Percentiles rank a stretch among this genome's conserved stretches.
Evolutionary conservation across 2,888 invertebrate genomes (phyloP).

Genomic region (Thumatha senex): DNA sequence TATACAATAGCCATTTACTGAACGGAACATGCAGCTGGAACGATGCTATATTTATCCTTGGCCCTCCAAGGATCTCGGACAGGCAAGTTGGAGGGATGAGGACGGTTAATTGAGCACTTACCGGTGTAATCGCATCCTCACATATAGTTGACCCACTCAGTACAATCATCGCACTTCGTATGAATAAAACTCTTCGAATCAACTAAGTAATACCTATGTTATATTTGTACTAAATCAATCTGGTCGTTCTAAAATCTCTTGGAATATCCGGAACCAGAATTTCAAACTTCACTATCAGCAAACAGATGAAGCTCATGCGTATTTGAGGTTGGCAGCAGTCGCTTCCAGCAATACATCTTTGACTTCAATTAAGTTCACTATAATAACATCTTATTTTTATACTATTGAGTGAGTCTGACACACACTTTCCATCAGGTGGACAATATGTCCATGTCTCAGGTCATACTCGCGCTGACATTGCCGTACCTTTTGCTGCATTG

Average conservation of each 20-base stretch:
- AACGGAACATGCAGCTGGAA: constrained; percentile 58
- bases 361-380: no score
- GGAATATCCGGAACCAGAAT: no score
- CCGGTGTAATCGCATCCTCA: constrained; percentile 45
- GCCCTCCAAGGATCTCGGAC: constrained; percentile 57
- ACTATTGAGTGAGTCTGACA: no score
- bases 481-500: no score
- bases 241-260: not conserved
- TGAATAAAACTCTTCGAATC: not conserved
- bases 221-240: not conserved
- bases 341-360: no score
- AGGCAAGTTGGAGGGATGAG: constrained; percentile 64
- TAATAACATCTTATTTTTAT: no score
- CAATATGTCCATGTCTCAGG: no score
- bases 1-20: constrained; percentile 60
- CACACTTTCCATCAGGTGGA: no score
- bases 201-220: not conserved
- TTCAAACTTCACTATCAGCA: no score
- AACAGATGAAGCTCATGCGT: no score
- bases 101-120: constrained; percentile 63
- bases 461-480: no score
- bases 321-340: no score
- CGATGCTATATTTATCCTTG: constrained; percentile 70
- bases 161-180: constrained; percentile 19
- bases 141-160: constrained; percentile 19